A percentile compares a stretch with the other conserved stretches of the same genome.
Conservation (phyloP, 2,797 vertebrate genomes). For the Poeciliopsis infans region DNA sequence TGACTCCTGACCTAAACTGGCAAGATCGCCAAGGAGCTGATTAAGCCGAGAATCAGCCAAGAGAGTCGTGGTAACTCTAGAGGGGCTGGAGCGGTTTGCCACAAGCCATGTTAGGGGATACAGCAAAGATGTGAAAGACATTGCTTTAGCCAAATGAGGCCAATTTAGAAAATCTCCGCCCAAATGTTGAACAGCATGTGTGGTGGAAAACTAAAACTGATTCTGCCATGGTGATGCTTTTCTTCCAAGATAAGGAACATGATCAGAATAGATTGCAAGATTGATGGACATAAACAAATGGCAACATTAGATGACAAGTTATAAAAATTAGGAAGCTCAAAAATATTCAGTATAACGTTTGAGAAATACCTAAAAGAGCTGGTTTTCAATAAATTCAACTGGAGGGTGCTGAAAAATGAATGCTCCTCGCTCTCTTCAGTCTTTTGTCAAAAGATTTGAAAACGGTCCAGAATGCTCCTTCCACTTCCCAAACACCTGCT, state of each 20-base stretch:
- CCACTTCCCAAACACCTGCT: constrained; percentile 2
- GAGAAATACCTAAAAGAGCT: neutral
- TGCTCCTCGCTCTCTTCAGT: neutral
- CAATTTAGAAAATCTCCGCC: neutral
- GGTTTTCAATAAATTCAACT: no score
- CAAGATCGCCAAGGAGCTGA: neutral
- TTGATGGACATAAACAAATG: neutral
- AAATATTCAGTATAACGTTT: neutral
- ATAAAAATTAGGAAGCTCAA: neutral
- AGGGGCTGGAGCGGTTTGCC: neutral
- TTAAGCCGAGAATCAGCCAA: neutral
- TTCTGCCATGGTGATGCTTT: neutral
- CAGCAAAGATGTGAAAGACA: neutral
- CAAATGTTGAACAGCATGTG: neutral
- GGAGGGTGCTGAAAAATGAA: neutral
- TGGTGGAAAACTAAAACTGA: neutral
- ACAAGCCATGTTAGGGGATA: neutral
- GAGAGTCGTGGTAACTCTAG: neutral
- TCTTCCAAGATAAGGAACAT: neutral
- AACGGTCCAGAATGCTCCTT: constrained; percentile 21
- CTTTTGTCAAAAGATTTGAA: neutral
- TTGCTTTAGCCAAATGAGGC: neutral
- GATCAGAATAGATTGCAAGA: neutral
- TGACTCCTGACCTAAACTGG: neutral
- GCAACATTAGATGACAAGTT: neutral